These are phyloP conservation scores for human DNA, from an alignment of 2,113 vertebrate species.

Conservation along the genomic window GRCh38 chr2:75499001-75499500, in stretches of 20 bases:
- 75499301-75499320: background rate
- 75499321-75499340: background rate
- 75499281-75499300: background rate
- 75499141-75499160: background rate
- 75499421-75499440: background rate
- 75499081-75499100: background rate
- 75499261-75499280: background rate
- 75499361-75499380: background rate
- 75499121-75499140: background rate
- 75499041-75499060: background rate
- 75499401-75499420: background rate
- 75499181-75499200: background rate
- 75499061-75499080: background rate
- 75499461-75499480: background rate
- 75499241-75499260: background rate
- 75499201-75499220: background rate
- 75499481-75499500: background rate
- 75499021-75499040: no score
- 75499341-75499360: accelerated
- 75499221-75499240: background rate
- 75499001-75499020: background rate
- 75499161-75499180: background rate
- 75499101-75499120: background rate
- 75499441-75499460: background rate
- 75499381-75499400: background rate